Base-by-base conservation (phyloP, 1,140 invertebrate genomes). In the Euwallacea similis region DNA sequence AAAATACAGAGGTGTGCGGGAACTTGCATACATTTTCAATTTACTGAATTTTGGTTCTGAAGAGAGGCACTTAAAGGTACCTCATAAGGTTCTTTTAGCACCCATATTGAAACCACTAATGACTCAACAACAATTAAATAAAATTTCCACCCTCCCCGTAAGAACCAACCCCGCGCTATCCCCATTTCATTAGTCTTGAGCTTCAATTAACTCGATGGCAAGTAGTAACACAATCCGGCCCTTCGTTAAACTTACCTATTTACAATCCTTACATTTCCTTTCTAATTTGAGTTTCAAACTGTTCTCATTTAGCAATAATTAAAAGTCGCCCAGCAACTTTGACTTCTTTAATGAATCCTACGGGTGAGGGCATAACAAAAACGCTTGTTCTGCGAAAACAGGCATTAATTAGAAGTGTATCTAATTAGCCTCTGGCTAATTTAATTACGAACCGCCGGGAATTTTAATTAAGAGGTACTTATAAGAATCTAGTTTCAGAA, bases 371-470 rank as follows among this genome's bases (percentile, higher is more conserved):
- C 68, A 73, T 73, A 73, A 73, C 73, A 75, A 75, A 71, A 75
- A 75, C 68, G 74, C 74, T 72, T 64, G 72, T 75, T 78, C 74
- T 75, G 75, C 75, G 76, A 78, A 78, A 78, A 74, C 76, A 73
- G 69, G 69, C 69, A 71, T 60, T 79, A 79, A 79, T 79, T 79
- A 79, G 76, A 77, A 74, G 74, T 77, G 77, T 78, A 77, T 76
- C 77, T 78, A 78, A 78, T 78, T 78, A 78, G 77, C 76, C 75
- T 72, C 69, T 67, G 75, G 77, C 77, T 78, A 78, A 78, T 77
- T 78, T 77, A 78, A 78, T 78, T 50, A 50, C 21, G 21, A 33
- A 33, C 21, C 21, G 21, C 21, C 21, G 21, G 21, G 21, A 33
- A 33, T 33, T 33, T 33, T 33, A 33, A 33, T 33, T 33, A 33